Evolutionary conservation across 1,140 invertebrate genomes (phyloP), one percentile per base, ranked within the genome.

Genomic region (Zaprionus nigranus): DNA sequence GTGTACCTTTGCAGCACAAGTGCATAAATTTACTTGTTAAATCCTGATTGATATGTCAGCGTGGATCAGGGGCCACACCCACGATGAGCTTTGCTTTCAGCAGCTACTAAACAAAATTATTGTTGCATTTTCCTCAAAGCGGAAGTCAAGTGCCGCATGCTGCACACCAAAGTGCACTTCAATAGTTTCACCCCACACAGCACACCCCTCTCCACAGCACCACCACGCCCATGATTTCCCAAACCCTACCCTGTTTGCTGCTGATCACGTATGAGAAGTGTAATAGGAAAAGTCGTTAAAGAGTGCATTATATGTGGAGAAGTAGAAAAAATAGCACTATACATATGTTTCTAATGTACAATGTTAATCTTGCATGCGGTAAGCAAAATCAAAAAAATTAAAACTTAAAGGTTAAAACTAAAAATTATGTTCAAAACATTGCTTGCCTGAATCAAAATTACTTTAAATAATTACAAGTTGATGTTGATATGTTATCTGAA

Each of bases 1-100:
- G 68, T 51, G 36, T 63, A 40, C 56, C 62, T 49, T 57, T 58
- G 53, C 56, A 69, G 64, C 82, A 82, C 73, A 78, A 80, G 86
- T 90, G 86, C 86, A 90, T 90, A 90, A 86, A 90, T 86, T 90
- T 86, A 58, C 86, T 80, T 90, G 79, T 77, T 86, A 90, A 90
- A 81, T 82, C 82, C 86, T 81, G 86, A 90, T 90, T 90, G 85
- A 90, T 90, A 82, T 80, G 75, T 78, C 81, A 90, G 67, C 81
- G 61, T 59, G 72, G 74, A 54, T 78, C 79, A 64, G 60, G 58
- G 17, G 56, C 63, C 38, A 43, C 40, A 24, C 38, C 34, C 30
- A 46, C 36, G 34, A 24, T 56, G 34, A 74, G 75, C 17, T 56
- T 78, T 78, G 54, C 62, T 64, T 69, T 58, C 61, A 81, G 54